A percentile compares a stretch with the other conserved stretches of the same genome.
Conservation (phyloP, 2,888 invertebrate genomes). For the Willowsia nigromaculata region DNA sequence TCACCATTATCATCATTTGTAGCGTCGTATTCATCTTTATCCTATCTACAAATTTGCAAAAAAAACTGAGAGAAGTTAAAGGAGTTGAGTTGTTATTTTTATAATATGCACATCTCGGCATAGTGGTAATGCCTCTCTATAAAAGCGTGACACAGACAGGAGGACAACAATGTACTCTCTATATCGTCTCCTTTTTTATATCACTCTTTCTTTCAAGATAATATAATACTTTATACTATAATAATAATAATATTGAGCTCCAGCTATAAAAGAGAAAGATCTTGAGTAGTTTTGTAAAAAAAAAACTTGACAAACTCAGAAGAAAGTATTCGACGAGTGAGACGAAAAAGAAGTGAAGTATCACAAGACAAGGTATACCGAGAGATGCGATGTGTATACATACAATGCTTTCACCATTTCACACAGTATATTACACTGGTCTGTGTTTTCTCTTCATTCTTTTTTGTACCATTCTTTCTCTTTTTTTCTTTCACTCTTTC, state of each 20-base stretch:
- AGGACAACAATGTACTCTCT: constrained; percentile 28
- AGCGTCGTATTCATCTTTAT: constrained; percentile 1
- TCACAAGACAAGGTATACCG: constrained; percentile 34
- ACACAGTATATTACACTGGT: neutral
- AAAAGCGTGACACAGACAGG: constrained; percentile 38
- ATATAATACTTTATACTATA: constrained; percentile 25
- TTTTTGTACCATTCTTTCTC: constrained; percentile 15
- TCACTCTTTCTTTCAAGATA: constrained; percentile 32
- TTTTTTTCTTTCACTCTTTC: constrained; percentile 45
- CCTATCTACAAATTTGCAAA: constrained; percentile 23
- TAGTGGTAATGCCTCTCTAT: constrained; percentile 12
- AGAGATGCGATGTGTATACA: neutral
- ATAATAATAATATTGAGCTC: constrained; percentile 57
- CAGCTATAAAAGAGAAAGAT: constrained; percentile 10
- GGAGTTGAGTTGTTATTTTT: constrained; percentile 13
- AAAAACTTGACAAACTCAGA: constrained; percentile 60
- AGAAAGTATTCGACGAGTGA: constrained; percentile 52
- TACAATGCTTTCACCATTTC: neutral
- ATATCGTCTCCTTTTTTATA: constrained; percentile 2
- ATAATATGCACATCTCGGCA: neutral
- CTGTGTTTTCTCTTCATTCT: neutral
- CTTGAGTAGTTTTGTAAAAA: constrained; percentile 47
- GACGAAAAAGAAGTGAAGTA: constrained; percentile 49
- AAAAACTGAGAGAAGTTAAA: neutral
- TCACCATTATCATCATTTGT: neutral